A percentile compares a stretch with the other conserved stretches of the same genome.
Evolutionary conservation across 37 sponge, comb jelly and placozoan genomes (phyloP).

Genomic region (Oscarella lobularis): DNA sequence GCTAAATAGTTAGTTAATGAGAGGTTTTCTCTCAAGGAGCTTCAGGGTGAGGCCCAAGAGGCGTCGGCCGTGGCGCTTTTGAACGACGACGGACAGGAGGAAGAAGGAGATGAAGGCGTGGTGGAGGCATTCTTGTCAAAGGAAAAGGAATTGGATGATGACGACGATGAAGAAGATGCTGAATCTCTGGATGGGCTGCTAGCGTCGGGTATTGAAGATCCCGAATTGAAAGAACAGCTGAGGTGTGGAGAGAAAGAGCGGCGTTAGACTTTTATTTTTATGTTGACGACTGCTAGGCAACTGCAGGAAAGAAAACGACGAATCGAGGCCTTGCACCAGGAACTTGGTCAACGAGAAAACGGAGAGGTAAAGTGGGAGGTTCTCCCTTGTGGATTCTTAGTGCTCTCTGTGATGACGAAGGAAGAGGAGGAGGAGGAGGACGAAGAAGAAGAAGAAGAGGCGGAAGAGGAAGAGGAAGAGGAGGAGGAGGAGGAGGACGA

Average conservation of each 20-base stretch:
- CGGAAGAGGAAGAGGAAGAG: not conserved
- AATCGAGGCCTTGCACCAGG: not conserved
- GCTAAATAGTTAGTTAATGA: too few species aligned
- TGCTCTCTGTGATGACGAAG: too few species aligned
- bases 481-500: not conserved
- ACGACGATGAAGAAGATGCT: not conserved
- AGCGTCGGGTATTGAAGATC: not conserved
- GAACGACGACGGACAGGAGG: not conserved
- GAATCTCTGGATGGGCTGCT: not conserved
- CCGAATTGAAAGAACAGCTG: not conserved
- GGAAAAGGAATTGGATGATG: not conserved
- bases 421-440: too few species aligned
- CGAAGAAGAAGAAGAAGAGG: too few species aligned
- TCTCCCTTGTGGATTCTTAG: too few species aligned
- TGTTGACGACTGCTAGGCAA: not conserved
- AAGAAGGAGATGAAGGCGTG: not conserved
- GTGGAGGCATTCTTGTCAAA: not conserved
- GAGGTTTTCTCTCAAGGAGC: not conserved
- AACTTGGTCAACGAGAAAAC: not conserved
- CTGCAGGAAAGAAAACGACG: not conserved
- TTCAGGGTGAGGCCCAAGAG: not conserved
- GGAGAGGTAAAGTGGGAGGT: not conserved
- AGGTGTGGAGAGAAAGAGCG: not conserved
- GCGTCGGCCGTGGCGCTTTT: not conserved
- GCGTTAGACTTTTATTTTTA: not conserved